Percentiles rank a stretch among this genome's conserved stretches.
phyloP scores from a whole-genome alignment of 2,113 vertebrate genomes.

The Coryphaenoides rupestris region DNA sequence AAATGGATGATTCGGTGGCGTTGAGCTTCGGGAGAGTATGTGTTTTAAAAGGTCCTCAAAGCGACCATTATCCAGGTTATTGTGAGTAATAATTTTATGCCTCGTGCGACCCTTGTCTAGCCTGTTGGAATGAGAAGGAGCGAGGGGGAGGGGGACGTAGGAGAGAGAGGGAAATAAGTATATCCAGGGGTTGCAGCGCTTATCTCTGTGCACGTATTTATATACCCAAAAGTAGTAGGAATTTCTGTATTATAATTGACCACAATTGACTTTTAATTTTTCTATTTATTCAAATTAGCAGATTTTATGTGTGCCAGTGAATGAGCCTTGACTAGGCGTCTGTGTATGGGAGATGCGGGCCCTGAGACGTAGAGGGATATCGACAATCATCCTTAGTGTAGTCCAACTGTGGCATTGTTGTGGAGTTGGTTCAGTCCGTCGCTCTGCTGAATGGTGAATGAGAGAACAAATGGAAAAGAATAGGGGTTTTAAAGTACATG shows the following conservation, averaged over 20 bases:
- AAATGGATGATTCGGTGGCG: constrained; percentile 26
- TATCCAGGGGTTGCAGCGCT: too few species aligned
- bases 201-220: not conserved
- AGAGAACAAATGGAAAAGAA: constrained; percentile 6
- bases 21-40: constrained; percentile 26
- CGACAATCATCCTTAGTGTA: constrained; percentile 59
- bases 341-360: constrained; percentile 5
- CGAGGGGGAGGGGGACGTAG: constrained; percentile 29
- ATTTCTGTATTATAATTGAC: constrained; percentile 43
- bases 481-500: constrained; percentile 3
- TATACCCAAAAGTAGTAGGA: constrained; percentile 21
- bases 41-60: constrained; percentile 34
- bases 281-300: constrained; percentile 50
- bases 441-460: constrained; percentile 2
- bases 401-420: constrained; percentile 23
- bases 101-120: constrained; percentile 9
- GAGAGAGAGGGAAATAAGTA: constrained; percentile 28
- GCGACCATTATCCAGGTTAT: constrained; percentile 26
- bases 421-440: constrained; percentile 18
- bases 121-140: constrained; percentile 17
- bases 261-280: constrained; percentile 52
- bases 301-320: constrained; percentile 47
- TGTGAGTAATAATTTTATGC: constrained; percentile 32
- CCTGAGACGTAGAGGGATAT: constrained; percentile 32
- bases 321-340: constrained; percentile 23